Evolutionary conservation across 2,888 invertebrate genomes (phyloP).

Genomic region (Chromoteleia sp.): DNA sequence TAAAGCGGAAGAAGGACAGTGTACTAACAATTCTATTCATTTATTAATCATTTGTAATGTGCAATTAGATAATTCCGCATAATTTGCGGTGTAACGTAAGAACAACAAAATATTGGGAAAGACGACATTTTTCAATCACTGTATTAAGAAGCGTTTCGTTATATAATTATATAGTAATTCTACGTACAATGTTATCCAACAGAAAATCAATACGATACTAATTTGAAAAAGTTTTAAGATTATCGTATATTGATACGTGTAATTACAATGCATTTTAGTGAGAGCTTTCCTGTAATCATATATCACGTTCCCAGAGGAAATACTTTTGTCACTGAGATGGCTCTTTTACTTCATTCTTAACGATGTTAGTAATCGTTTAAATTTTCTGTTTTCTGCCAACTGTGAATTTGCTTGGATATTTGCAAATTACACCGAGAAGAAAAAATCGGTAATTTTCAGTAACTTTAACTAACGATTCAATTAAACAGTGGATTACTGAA

Average conservation of each 20-base stretch:
- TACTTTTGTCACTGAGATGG: conserved; percentile 21
- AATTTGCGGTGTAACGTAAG: background rate
- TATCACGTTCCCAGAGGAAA: conserved; percentile 42
- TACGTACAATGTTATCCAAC: conserved; percentile 12
- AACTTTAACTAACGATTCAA: too few species aligned
- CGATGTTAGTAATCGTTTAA: too few species aligned
- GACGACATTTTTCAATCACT: background rate
- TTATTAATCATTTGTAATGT: too few species aligned
- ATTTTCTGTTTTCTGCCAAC: too few species aligned
- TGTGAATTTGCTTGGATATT: too few species aligned
- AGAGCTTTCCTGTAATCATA: conserved; percentile 35
- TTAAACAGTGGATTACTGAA: too few species aligned
- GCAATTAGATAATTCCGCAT: too few species aligned
- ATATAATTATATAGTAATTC: conserved; percentile 14
- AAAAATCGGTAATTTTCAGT: too few species aligned
- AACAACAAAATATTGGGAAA: background rate
- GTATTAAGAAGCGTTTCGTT: background rate
- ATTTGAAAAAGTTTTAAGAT: conserved; percentile 26
- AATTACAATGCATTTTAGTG: conserved; percentile 30
- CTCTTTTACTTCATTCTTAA: background rate
- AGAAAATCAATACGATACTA: conserved; percentile 32
- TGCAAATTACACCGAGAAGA: too few species aligned
- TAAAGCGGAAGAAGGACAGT: too few species aligned
- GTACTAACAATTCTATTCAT: too few species aligned
- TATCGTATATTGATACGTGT: conserved; percentile 40